Evolutionary conservation across 2,888 invertebrate species (phyloP), one percentile per base, ranked within the genome.

Genomic region (Mantis religiosa): DNA sequence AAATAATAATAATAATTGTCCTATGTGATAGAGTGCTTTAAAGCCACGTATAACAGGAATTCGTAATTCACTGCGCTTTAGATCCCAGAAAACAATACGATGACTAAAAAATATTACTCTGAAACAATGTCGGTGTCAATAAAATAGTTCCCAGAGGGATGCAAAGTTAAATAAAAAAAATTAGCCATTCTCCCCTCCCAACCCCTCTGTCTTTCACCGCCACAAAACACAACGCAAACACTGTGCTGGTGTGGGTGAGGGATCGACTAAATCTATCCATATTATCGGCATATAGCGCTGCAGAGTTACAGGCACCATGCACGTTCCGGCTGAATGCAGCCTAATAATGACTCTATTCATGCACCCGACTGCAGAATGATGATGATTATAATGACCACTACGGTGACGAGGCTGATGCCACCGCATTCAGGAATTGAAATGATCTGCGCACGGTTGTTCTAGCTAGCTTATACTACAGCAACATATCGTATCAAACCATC

Each of bases 371-470:
- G 87, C 87, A 87, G 82, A 34, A 86, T 28, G 15, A 71, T 71
- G 25, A 71, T 71, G 54, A 71, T 25, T 15, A 71, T 71, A 25
- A 71, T 71, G 54, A 71, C 54, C 54, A 71, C 54, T 25, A 71
- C 54, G 54, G 54, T 71, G 54, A 71, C 54, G 54, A 71, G 54
- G 54, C 54, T 71, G 54, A 85, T 85, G 85, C 85, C 47, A 47
- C 87, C 82, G 87, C 87, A 87, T 87, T 87, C 87, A 87, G 82
- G 28, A 87, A 87, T 87, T 87, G 87, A 87, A 87, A 87, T 82
- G 87, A 87, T 87, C 87, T 87, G 87, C 87, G 82, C 82, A 82
- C 28, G 85, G 85, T 85, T 71, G 54, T 71, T 71, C 20, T 71
- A 25, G 54, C 54, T 71, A 71, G 54, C 20, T 71, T 71, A 71